These are phyloP conservation scores for Tridacna gigas DNA, from an alignment of 2,888 invertebrate species.

Conservation along the genomic window DNA sequence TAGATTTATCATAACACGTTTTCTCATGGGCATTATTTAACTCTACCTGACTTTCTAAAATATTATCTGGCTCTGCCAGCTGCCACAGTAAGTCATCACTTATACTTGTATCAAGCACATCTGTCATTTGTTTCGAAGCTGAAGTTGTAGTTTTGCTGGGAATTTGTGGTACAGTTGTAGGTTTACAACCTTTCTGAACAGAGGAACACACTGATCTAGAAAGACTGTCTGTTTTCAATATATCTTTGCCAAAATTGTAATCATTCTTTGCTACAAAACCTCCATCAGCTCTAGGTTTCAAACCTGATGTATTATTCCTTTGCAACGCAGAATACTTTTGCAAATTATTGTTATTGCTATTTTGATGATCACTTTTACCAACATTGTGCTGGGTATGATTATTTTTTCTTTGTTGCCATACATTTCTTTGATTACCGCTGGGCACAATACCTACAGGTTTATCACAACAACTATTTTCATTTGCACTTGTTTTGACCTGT, in stretches of 20 bases:
- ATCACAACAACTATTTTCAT: no score
- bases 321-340: background rate
- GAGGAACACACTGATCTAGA: background rate
- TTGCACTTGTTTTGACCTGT: background rate
- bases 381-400: background rate
- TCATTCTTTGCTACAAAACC: background rate
- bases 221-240: background rate
- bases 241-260: background rate
- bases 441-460: no score
- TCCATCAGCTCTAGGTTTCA: background rate
- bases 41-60: constrained; percentile 67
- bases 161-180: background rate
- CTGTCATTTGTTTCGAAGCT: background rate
- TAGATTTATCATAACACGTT: background rate
- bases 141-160: background rate
- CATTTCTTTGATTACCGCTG: no score
- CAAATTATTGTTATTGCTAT: background rate
- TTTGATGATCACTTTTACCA: no score
- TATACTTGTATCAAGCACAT: constrained; percentile 70
- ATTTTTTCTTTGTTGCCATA: background rate
- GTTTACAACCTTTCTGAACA: background rate
- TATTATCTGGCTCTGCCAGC: constrained; percentile 73
- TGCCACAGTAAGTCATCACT: constrained; percentile 75
- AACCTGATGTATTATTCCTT: background rate
- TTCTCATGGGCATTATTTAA: background rate